Conservation (phyloP, 1,140 invertebrate genomes). For the Bilobella aurantiaca region DNA sequence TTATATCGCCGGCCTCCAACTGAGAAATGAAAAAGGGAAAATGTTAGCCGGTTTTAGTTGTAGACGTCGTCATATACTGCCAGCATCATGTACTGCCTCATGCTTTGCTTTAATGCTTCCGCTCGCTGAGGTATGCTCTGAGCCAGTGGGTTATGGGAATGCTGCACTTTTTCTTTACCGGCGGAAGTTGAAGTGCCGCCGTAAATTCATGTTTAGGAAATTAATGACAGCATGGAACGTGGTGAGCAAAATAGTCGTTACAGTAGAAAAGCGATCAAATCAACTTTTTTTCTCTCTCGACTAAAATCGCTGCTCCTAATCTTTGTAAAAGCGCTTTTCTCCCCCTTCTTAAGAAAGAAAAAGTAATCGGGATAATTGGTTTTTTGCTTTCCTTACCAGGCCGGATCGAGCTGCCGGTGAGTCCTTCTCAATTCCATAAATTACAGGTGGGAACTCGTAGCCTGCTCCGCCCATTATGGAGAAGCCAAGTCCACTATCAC, state of each 20-base stretch:
- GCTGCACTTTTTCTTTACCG: neutral
- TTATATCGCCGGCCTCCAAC: conserved; percentile 84
- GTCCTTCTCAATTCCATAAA: conserved; percentile 82
- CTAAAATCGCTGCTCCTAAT: too few relatives aligned
- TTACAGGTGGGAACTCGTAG: conserved; percentile 64
- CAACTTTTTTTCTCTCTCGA: too few relatives aligned
- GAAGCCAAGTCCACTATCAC: conserved; percentile 63
- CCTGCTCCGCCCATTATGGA: conserved; percentile 74
- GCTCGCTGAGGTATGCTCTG: too few relatives aligned
- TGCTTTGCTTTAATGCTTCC: too few relatives aligned
- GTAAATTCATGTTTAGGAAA: neutral
- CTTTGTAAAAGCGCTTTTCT: too few relatives aligned
- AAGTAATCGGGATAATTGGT: neutral
- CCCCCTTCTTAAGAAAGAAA: too few relatives aligned
- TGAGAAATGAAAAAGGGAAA: conserved; percentile 40
- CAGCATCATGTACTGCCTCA: too few relatives aligned
- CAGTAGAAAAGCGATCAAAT: too few relatives aligned
- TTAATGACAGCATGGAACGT: neutral
- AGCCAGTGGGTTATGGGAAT: too few relatives aligned
- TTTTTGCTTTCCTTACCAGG: conserved; percentile 56
- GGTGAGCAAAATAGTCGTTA: too few relatives aligned
- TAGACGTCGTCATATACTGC: too few relatives aligned
- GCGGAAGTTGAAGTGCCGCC: neutral
- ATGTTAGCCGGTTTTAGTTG: neutral
- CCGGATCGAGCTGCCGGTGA: conserved; percentile 77